phyloP scores from a whole-genome alignment of 2,113 vertebrate genomes.

The Sinocyclocheilus maitianheensis region DNA sequence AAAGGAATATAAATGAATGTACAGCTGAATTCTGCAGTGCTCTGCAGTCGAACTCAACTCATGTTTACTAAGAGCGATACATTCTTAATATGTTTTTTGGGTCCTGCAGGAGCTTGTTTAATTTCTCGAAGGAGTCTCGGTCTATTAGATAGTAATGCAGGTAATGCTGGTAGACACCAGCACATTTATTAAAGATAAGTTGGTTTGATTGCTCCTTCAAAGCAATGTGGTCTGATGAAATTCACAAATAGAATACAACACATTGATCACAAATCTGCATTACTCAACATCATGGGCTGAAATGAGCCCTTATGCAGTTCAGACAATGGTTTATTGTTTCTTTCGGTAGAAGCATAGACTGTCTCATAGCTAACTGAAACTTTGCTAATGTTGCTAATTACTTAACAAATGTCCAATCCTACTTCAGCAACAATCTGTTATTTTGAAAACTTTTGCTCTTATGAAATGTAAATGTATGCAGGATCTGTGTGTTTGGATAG shows the following conservation, averaged over 20 bases:
- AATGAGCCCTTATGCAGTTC: conserved; percentile 1
- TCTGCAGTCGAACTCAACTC: conserved; percentile 43
- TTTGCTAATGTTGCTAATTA: too few relatives aligned
- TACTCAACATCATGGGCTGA: not conserved
- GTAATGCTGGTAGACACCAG: conserved; percentile 33
- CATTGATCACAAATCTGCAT: not conserved
- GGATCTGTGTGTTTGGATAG: not conserved
- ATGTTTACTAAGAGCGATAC: conserved; percentile 38
- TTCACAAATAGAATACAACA: conserved; percentile 23
- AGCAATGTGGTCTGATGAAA: conserved; percentile 29
- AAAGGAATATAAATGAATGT: conserved; percentile 68
- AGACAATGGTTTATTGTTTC: not conserved
- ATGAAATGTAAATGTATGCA: not conserved
- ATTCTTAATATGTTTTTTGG: conserved; percentile 54
- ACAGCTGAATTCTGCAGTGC: conserved; percentile 30
- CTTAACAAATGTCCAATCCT: not conserved
- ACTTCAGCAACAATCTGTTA: not conserved
- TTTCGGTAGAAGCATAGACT: not conserved
- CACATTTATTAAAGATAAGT: conserved; percentile 24
- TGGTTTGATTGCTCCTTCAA: conserved; percentile 31
- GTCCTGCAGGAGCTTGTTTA: conserved; percentile 45
- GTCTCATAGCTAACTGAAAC: not conserved
- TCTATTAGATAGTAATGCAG: conserved; percentile 48
- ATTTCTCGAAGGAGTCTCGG: conserved; percentile 43
- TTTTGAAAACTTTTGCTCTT: not conserved